A percentile compares a stretch with the other conserved stretches of the same genome.
Evolutionary conservation across 2,797 vertebrate genomes (phyloP).

Genomic region (Varecia variegata): DNA sequence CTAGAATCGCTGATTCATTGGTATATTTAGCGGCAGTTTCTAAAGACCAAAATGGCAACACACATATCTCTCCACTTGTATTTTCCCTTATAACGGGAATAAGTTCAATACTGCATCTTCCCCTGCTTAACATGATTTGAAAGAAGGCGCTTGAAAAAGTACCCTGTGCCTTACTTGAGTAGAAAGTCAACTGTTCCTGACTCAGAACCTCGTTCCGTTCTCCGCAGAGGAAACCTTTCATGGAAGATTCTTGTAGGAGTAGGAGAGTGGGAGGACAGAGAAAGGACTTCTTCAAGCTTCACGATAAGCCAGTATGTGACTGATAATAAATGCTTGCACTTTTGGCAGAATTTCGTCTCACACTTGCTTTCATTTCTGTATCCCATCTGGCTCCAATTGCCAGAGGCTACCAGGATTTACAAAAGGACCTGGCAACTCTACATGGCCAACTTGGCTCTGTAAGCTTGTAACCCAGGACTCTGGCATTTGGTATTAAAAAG

Average conservation of each 20-base stretch:
- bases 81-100: neutral
- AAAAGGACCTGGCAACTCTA: neutral
- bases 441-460: neutral
- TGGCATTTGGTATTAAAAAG: conserved; percentile 38
- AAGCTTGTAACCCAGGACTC: neutral
- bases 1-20: neutral
- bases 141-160: neutral
- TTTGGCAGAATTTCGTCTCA: neutral
- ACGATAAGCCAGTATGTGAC: neutral
- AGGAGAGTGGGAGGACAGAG: neutral
- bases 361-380: neutral
- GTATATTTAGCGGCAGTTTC: neutral
- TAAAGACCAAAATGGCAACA: neutral
- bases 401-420: neutral
- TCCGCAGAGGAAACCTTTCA: neutral
- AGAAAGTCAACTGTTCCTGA: neutral
- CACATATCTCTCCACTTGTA: neutral
- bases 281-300: neutral
- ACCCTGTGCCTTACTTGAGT: too few relatives aligned
- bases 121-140: neutral
- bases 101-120: neutral
- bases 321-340: neutral
- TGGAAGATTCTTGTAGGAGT: neutral
- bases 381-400: neutral
- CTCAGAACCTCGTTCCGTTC: neutral